Conservation (phyloP, 1,140 invertebrate species). For the Temnothorax nylanderi region DNA sequence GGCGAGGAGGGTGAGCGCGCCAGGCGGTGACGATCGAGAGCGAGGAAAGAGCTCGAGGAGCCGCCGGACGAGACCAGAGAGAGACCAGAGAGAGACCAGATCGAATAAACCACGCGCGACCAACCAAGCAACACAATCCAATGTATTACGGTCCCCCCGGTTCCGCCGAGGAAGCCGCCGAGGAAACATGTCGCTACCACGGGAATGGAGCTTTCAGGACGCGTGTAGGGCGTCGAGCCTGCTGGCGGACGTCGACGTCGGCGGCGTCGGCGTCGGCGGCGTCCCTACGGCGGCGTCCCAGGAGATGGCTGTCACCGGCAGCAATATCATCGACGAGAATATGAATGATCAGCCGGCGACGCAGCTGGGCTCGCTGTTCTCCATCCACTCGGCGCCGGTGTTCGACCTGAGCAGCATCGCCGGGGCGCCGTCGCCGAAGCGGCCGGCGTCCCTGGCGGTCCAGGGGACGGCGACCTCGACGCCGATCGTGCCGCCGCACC, state of each 20-base stretch:
- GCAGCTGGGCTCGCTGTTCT: constrained; percentile 86
- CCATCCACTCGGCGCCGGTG: constrained; percentile 87
- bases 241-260: constrained; percentile 65
- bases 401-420: constrained; percentile 80
- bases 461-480: constrained; percentile 82
- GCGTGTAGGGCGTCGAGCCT: constrained; percentile 82
- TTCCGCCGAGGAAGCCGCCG: constrained; percentile 72
- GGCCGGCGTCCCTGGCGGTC: constrained; percentile 81
- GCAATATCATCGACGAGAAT: constrained; percentile 80
- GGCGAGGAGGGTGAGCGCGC: constrained; percentile 30
- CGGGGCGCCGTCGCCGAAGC: constrained; percentile 77
- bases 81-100: constrained; percentile 8
- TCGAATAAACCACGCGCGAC: constrained; percentile 65
- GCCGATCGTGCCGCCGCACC: constrained; percentile 82
- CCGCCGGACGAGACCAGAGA: background rate
- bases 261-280: constrained; percentile 74
- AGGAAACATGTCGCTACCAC: constrained; percentile 87
- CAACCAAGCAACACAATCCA: constrained; percentile 80
- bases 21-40: constrained; percentile 15
- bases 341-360: constrained; percentile 79
- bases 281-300: constrained; percentile 77
- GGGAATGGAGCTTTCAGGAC: constrained; percentile 88
- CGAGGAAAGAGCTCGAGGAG: constrained; percentile 48
- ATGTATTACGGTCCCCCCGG: constrained; percentile 84
- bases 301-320: constrained; percentile 76